Evolutionary conservation across 1,140 invertebrate species (phyloP).

Genomic region (Lepidurus apus): DNA sequence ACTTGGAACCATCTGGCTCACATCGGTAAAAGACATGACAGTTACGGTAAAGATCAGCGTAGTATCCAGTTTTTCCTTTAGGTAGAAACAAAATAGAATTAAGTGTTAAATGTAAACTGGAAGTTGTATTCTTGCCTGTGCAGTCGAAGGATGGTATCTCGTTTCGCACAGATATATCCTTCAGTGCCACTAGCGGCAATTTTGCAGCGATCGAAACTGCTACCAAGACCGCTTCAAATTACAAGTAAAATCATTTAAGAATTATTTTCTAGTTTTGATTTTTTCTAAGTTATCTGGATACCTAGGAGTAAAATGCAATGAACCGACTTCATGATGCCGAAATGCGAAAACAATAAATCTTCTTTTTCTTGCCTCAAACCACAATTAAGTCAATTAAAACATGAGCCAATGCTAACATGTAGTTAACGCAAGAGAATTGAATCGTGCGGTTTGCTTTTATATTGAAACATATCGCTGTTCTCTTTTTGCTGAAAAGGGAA

Average conservation of each 20-base stretch:
- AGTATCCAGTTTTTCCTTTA: constrained; percentile 30
- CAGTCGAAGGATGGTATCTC: constrained; percentile 30
- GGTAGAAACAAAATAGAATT: constrained; percentile 21
- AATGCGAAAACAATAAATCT: background rate
- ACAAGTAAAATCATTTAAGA: background rate
- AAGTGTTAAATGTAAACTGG: background rate
- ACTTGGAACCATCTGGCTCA: constrained; percentile 29
- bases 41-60: constrained; percentile 27
- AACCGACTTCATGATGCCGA: background rate
- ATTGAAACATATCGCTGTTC: background rate
- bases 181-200: background rate
- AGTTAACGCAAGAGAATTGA: background rate
- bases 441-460: background rate
- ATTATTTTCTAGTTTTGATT: background rate
- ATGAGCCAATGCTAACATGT: background rate
- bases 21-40: constrained; percentile 31
- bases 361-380: background rate
- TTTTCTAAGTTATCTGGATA: background rate
- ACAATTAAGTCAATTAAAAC: background rate
- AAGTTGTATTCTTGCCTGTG: background rate
- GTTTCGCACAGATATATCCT: background rate
- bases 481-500: background rate
- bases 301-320: background rate
- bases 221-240: background rate
- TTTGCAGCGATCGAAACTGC: background rate